phyloP scores from a whole-genome alignment of 2,113 vertebrate genomes.

The Callipepla californica region DNA sequence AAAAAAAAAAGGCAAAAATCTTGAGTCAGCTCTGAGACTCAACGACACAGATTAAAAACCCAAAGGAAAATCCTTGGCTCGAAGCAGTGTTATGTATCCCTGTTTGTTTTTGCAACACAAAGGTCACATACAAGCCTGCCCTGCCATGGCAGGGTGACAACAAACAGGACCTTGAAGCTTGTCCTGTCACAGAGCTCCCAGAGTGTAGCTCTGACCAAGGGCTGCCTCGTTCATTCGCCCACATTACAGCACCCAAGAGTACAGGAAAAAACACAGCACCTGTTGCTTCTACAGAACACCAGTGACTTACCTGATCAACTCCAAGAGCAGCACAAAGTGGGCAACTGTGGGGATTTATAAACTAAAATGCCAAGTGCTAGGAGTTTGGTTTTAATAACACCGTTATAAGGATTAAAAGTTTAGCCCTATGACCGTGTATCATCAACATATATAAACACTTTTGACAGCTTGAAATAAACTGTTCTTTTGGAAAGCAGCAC shows the following conservation, averaged over 20 bases:
- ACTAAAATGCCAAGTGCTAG: neutral
- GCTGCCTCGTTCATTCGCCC: neutral
- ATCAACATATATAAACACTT: neutral
- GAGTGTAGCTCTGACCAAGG: neutral
- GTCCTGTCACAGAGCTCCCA: neutral
- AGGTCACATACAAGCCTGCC: neutral
- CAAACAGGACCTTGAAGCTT: neutral
- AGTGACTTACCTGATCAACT: neutral
- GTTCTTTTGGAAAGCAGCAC: neutral
- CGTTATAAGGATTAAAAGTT: neutral
- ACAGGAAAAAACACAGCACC: neutral
- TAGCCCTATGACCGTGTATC: neutral
- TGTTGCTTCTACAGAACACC: neutral
- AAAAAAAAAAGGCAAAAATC: neutral
- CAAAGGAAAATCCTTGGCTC: neutral
- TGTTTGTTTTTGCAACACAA: neutral
- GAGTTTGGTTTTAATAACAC: neutral
- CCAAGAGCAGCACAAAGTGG: neutral
- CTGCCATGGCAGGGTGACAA: rapidly evolving
- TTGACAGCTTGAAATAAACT: neutral
- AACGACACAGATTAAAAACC: neutral
- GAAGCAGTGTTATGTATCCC: neutral
- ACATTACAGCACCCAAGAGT: neutral
- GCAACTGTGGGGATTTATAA: neutral
- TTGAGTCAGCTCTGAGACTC: neutral